Evolutionary conservation across 2,113 vertebrate genomes (phyloP).

Genomic region (Upupa epops): DNA sequence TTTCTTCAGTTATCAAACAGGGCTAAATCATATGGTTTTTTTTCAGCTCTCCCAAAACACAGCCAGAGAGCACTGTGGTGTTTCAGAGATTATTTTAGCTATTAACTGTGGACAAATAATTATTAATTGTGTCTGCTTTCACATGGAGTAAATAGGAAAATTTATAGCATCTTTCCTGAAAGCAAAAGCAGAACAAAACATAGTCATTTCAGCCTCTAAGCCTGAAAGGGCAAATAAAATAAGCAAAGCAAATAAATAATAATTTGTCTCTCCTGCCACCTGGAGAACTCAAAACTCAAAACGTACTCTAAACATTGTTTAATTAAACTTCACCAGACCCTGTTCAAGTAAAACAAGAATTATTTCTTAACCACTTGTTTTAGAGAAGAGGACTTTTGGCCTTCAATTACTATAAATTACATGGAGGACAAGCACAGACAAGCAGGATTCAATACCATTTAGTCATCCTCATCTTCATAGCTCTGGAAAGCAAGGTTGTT

Average conservation of each 20-base stretch:
- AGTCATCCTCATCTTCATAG: background rate
- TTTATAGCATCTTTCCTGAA: background rate
- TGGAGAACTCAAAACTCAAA: slow-evolving; percentile 16
- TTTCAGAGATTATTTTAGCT: slow-evolving; percentile 36
- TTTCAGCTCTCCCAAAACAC: background rate
- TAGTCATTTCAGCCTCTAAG: background rate
- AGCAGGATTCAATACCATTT: slow-evolving; percentile 36
- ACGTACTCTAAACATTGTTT: slow-evolving; percentile 13
- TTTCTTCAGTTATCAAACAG: background rate
- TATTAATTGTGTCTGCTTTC: slow-evolving; percentile 21
- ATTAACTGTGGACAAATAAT: background rate
- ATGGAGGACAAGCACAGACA: background rate
- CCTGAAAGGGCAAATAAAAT: slow-evolving; percentile 37
- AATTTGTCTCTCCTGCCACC: slow-evolving; percentile 33
- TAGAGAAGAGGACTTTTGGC: background rate
- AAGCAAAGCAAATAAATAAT: slow-evolving; percentile 40
- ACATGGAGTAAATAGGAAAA: background rate
- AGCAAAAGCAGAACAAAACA: slow-evolving; percentile 18
- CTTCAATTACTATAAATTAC: slow-evolving; percentile 43
- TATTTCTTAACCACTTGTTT: slow-evolving; percentile 41
- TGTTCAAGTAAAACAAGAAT: background rate
- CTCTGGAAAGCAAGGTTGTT: background rate
- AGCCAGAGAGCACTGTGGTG: background rate
- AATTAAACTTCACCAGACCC: background rate
- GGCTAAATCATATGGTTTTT: background rate